Evolutionary conservation across 2,888 invertebrate species (phyloP), one percentile per base, ranked within the genome.

Genomic region (Tipula lateralis): DNA sequence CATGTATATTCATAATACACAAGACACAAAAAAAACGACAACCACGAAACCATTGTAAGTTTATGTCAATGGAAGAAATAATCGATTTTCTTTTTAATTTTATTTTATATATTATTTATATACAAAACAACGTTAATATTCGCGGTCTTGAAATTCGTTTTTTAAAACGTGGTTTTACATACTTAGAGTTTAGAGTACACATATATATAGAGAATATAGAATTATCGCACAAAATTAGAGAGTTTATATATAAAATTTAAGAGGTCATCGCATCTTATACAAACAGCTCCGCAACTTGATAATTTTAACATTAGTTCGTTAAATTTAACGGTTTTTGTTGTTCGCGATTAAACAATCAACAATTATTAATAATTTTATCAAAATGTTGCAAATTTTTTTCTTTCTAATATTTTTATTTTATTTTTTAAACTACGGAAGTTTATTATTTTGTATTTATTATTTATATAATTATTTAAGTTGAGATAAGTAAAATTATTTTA

Each of bases 1-100:
- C n/a, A n/a, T 36, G 9, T 36, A 50, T 16, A 50, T 16, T 16
- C 4, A 50, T 44, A 16, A 6, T 44, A 44, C 16, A 66, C 66
- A 66, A 66, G 24, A 66, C 66, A 66, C n/a, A 66, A 66, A 50
- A 50, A 66, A 24, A 66, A 12, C 9, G 24, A 66, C 66, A 66
- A 66, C 66, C 66, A 66, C 66, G 66, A 66, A 66, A 66, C 66
- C 66, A 66, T 66, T 66, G 66, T 66, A 66, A 66, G 66, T 24
- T 66, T 66, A 66, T 66, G 66, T 66, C 66, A 66, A 66, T 66
- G 66, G 24, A 66, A 66, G 66, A 66, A 66, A 66, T 66, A 66
- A 66, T 66, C 66, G 66, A 66, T 66, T 66, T 66, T 66, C 66
- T 66, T 44, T 44, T n/a, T 44, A 44, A 44, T 4, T 44, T n/a